Evolutionary conservation across 1,140 invertebrate genomes (phyloP).

Genomic region (Helicoverpa zea): DNA sequence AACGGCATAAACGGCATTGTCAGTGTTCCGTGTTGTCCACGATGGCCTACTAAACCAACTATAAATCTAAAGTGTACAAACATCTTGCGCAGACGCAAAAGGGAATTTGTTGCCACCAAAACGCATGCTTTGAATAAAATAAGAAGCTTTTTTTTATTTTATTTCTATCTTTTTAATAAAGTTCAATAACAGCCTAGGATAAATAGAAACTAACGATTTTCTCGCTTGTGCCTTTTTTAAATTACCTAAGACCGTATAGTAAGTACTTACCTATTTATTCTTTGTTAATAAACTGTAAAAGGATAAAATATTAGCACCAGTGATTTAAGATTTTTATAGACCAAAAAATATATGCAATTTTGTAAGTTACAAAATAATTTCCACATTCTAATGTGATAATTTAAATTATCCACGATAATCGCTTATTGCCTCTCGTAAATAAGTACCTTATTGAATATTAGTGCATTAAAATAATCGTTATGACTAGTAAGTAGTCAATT

Average conservation of each 20-base stretch:
- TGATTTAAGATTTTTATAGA: no score
- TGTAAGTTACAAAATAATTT: background rate
- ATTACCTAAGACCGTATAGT: background rate
- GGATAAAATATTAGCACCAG: no score
- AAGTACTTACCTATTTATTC: no score
- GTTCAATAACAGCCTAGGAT: no score
- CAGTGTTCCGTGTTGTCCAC: conserved; percentile 30
- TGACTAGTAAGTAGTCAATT: background rate
- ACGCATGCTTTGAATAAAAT: no score
- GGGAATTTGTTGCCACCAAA: background rate
- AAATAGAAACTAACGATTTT: no score
- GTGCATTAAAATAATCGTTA: conserved; percentile 1
- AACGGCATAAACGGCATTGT: conserved; percentile 10
- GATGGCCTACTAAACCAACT: conserved; percentile 18
- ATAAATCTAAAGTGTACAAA: conserved; percentile 28
- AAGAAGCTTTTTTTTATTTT: no score
- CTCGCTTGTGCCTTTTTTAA: no score
- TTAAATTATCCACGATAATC: background rate
- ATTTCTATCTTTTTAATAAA: no score
- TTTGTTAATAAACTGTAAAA: no score
- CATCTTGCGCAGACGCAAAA: background rate
- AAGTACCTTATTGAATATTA: background rate
- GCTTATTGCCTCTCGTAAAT: background rate
- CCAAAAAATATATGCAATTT: no score
- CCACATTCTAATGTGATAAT: background rate